Conservation (phyloP, 2,113 vertebrate genomes). For the Pristiophorus japonicus region DNA sequence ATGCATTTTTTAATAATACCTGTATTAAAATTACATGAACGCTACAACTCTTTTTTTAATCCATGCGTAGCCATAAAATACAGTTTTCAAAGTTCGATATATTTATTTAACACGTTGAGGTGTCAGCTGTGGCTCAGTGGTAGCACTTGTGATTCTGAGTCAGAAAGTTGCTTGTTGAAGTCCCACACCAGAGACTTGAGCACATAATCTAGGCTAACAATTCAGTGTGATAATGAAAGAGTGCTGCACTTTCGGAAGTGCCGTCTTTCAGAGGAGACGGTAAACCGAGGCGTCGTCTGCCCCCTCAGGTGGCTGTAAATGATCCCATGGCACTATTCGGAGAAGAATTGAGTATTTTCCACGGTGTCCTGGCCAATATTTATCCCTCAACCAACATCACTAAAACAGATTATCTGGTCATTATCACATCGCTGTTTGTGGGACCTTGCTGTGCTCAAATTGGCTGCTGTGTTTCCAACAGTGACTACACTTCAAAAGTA, state of each 20-base stretch:
- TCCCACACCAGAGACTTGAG: neutral
- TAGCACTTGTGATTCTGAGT: neutral
- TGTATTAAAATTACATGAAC: neutral
- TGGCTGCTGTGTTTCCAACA: neutral
- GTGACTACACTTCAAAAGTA: neutral
- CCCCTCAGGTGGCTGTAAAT: neutral
- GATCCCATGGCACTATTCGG: neutral
- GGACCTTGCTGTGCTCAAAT: neutral
- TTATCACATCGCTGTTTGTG: neutral
- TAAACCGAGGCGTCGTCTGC: neutral
- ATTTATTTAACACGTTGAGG: neutral
- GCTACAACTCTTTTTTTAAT: neutral
- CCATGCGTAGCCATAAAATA: neutral
- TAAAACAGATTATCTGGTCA: neutral
- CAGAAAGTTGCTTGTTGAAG: neutral
- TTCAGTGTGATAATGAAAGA: neutral
- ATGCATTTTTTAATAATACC: neutral
- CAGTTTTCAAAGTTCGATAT: neutral
- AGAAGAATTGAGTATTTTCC: neutral
- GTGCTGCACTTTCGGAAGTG: neutral
- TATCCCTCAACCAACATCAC: neutral
- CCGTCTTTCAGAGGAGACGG: neutral
- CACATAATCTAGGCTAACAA: neutral
- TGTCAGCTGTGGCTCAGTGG: neutral
- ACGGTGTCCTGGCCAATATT: neutral